Percentiles rank a stretch among this genome's conserved stretches.
These are phyloP conservation scores for Bovichtus diacanthus DNA, from an alignment of 2,797 vertebrate species.

Conservation along the genomic window DNA sequence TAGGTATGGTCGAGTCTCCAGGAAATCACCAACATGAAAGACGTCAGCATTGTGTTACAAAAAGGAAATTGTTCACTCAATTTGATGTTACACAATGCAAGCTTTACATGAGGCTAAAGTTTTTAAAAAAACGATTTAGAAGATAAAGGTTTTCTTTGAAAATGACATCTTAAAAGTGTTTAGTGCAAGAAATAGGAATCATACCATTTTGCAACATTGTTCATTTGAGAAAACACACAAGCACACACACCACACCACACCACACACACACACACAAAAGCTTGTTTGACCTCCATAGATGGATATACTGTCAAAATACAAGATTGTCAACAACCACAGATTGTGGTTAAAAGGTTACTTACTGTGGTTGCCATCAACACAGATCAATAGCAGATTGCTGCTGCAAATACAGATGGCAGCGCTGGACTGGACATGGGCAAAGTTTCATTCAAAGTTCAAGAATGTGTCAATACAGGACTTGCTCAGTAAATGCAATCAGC, in stretches of 20 bases:
- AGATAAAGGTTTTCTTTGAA: neutral
- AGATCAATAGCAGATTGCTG: neutral
- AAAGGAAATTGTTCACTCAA: neutral
- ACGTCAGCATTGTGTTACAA: neutral
- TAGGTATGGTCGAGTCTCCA: neutral
- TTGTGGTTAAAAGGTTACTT: no score
- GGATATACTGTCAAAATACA: neutral
- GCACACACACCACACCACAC: no score
- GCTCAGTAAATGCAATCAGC: neutral
- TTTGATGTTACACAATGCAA: neutral
- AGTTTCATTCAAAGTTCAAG: neutral
- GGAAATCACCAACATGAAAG: slow-evolving; percentile 11
- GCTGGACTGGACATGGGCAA: neutral
- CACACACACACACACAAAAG: no score
- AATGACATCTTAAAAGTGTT: no score
- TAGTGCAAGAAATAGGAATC: neutral
- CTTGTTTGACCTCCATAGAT: no score
- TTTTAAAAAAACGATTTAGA: no score
- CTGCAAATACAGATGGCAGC: neutral
- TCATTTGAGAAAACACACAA: neutral
- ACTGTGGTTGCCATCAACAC: neutral
- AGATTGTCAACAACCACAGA: neutral
- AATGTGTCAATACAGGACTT: slow-evolving; percentile 3
- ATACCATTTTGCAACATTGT: neutral
- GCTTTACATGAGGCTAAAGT: neutral